A percentile compares a stretch with the other conserved stretches of the same genome.
Conservation (phyloP, 2,113 vertebrate genomes). For the Micronisus gabar region DNA sequence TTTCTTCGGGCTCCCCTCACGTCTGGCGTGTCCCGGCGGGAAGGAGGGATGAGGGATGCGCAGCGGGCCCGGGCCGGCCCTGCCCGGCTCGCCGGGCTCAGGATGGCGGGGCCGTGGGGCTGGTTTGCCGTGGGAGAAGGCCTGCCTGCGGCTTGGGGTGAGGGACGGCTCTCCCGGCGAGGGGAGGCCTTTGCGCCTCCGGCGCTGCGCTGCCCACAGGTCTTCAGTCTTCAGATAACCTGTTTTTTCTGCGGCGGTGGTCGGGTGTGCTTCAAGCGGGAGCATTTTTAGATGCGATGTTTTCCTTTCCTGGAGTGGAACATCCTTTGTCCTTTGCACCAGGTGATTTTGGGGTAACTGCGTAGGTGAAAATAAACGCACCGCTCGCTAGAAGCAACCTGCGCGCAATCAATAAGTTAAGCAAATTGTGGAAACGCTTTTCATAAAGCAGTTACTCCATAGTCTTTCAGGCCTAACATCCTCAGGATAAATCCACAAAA, state of each 20-base stretch:
- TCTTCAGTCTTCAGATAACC: fast-evolving
- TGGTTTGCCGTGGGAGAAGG: neutral
- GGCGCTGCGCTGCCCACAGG: fast-evolving
- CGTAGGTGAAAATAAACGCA: neutral
- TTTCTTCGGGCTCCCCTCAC: too few species aligned
- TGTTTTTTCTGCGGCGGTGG: fast-evolving
- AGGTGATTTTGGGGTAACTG: neutral
- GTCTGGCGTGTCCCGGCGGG: too few species aligned
- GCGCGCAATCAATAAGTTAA: neutral
- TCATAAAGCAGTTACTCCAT: neutral
- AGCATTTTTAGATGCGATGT: fast-evolving
- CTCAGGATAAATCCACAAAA: neutral
- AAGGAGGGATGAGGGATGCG: too few species aligned
- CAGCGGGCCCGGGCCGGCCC: neutral
- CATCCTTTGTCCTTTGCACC: neutral
- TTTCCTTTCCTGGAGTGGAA: neutral
- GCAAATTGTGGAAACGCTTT: neutral
- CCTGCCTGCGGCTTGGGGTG: fast-evolving
- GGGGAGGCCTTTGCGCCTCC: fast-evolving
- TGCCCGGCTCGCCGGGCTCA: neutral
- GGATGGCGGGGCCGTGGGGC: fast-evolving
- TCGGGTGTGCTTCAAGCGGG: neutral
- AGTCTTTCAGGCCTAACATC: neutral
- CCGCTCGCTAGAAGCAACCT: neutral
- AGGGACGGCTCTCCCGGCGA: fast-evolving